phyloP scores from a whole-genome alignment of 2,113 vertebrate genomes.

The Eretmochelys imbricata region DNA sequence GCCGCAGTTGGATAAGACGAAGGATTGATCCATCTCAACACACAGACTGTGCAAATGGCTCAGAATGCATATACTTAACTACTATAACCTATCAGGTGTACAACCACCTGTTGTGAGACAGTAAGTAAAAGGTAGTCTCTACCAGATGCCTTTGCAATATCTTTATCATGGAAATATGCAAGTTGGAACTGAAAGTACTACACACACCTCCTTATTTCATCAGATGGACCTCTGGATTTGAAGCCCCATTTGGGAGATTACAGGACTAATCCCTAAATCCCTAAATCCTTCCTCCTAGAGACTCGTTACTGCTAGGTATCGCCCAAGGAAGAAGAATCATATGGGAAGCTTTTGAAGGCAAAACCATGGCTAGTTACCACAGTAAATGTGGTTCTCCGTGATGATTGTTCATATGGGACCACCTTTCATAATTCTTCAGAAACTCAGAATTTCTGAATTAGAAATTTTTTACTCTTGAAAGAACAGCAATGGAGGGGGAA shows the following conservation, averaged over 20 bases:
- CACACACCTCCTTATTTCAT: background rate
- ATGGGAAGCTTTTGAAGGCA: background rate
- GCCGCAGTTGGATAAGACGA: background rate
- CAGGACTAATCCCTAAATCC: background rate
- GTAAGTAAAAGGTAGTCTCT: background rate
- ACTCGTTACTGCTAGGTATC: accelerated
- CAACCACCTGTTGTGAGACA: background rate
- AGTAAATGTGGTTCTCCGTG: background rate
- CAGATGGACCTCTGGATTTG: background rate
- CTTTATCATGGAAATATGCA: background rate
- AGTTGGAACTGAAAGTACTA: background rate
- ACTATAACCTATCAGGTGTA: background rate
- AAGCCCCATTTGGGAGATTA: background rate
- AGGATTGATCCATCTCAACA: background rate
- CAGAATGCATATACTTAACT: background rate
- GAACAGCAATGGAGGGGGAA: background rate
- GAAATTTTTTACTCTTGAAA: background rate
- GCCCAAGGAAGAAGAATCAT: background rate
- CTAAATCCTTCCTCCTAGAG: background rate
- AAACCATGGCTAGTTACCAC: background rate
- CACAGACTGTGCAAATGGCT: background rate
- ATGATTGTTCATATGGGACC: background rate
- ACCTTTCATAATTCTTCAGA: background rate
- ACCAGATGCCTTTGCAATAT: background rate
- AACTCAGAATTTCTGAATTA: background rate